Evolutionary conservation across 1,140 invertebrate species (phyloP).

Genomic region (Listronotus oregonensis): DNA sequence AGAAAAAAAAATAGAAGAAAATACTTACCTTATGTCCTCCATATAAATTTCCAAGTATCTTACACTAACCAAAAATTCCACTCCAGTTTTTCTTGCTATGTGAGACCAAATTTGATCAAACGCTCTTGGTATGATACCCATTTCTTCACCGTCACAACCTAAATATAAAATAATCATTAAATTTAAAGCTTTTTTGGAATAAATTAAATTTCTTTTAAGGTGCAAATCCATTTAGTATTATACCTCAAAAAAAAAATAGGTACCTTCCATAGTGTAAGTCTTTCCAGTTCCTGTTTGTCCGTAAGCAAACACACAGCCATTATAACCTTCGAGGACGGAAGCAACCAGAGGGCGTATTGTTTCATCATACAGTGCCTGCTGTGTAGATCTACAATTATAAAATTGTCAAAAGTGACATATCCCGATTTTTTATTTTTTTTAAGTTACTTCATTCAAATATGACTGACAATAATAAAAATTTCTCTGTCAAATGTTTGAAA

Average conservation of each 20-base stretch:
- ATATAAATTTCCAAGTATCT: constrained; percentile 96
- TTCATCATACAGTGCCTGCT: constrained; percentile 94
- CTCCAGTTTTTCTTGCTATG: constrained; percentile 82
- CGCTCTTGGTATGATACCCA: constrained; percentile 91
- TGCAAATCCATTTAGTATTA: too few species aligned
- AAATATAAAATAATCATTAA: not conserved
- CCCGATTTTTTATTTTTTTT: too few species aligned
- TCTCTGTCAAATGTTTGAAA: too few species aligned
- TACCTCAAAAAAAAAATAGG: not conserved
- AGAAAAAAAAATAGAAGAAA: not conserved
- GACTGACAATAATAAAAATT: too few species aligned
- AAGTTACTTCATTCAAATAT: too few species aligned
- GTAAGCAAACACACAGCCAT: constrained; percentile 96
- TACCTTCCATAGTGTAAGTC: constrained; percentile 90
- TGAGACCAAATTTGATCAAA: constrained; percentile 96
- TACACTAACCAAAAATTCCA: constrained; percentile 89
- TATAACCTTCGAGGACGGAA: constrained; percentile 93
- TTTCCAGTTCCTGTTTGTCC: constrained; percentile 76
- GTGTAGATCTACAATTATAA: constrained; percentile 68
- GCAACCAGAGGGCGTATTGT: constrained; percentile 92
- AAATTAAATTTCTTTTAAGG: too few species aligned
- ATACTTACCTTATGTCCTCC: constrained; percentile 71
- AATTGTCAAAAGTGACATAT: too few species aligned
- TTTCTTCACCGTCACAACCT: constrained; percentile 46
- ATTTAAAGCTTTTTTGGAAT: too few species aligned